These are phyloP conservation scores for Bombus terrestris DNA, from an alignment of 1,140 invertebrate species.

Conservation along the genomic window DNA sequence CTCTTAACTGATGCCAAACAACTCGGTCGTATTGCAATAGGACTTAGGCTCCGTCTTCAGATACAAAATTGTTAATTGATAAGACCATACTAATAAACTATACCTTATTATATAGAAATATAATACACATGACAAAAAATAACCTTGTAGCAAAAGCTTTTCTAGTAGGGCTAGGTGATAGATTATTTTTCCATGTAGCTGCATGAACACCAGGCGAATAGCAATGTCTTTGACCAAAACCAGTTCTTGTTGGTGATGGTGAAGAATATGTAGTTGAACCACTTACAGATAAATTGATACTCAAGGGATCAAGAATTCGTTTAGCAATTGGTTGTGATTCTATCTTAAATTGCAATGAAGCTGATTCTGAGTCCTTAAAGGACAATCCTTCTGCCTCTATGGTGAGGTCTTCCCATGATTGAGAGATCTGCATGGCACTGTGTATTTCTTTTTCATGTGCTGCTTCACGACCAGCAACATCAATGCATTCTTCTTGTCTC, in stretches of 20 bases:
- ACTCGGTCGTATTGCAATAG: conserved; percentile 89
- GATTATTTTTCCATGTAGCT: conserved; percentile 83
- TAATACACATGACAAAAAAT: conserved; percentile 2
- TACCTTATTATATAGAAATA: conserved; percentile 23
- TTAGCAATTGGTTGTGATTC: conserved; percentile 76
- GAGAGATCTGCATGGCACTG: conserved; percentile 94
- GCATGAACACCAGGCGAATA: conserved; percentile 86
- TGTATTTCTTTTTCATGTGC: conserved; percentile 95
- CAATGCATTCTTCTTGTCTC: conserved; percentile 93
- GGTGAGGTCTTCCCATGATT: conserved; percentile 94
- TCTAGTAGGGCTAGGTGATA: conserved; percentile 92
- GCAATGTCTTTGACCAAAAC: conserved; percentile 84
- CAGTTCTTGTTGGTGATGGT: conserved; percentile 86
- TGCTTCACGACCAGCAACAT: conserved; percentile 91
- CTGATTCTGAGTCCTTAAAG: conserved; percentile 80
- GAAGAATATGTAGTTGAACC: conserved; percentile 84
- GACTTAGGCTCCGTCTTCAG: conserved; percentile 89
- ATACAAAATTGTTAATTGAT: neutral
- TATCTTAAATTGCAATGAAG: conserved; percentile 76
- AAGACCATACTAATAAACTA: neutral
- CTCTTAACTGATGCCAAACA: conserved; percentile 87
- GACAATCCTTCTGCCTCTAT: conserved; percentile 86
- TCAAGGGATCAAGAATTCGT: conserved; percentile 79
- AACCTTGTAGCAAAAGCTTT: conserved; percentile 89
- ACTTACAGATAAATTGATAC: conserved; percentile 77